Base-by-base conservation (phyloP, 92 coral and sea anemone genomes). In the Paragorgia papillata region DNA sequence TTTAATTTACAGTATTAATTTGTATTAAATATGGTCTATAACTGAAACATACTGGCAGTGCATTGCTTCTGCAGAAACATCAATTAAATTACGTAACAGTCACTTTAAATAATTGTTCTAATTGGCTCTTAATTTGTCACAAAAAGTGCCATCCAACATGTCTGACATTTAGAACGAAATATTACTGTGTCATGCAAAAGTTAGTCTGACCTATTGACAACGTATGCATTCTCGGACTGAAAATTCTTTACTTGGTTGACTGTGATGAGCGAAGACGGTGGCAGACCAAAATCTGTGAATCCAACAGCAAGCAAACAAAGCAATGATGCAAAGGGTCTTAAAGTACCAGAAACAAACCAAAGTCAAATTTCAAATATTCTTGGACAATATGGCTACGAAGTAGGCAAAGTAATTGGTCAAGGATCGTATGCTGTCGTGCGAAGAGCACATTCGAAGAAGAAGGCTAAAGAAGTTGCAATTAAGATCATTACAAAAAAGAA, bases 401-500 rank as follows among this genome's bases (percentile, higher is more conserved):
- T 95, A 15, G 97, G 97, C 20, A 96, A 95, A 28, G 90, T 95
- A 24, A 82, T 95, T 30, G 99, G 99, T 27, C 92, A 95, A 79
- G 99, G 99, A 1, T 90, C 97, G 8, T 95, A 95, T 62, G 99
- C 99, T 3, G 97, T 95, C 0, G 99, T 95, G 9, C 76, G 99
- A 29, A 89, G 74, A 50, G 99, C 99, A 13, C 82, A 91, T 85
- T 95, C 99, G 17, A 95, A 88, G 81, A 76, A 96, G 62, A 89
- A 89, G 85, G 87, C 86, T 33, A 89, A 79, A 40, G 89, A 85
- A 33, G 88, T 95, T 50, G 99, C 99, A 0, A 92, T 95, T 73
- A 95, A 95, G 81, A 95, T 95, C 29, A 95, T 95, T 56, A 91
- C 97, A 79, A 95, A 95, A 81, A 95, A 95, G 85, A 95, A 95